Evolutionary conservation across 2,888 invertebrate species (phyloP).

Genomic region (Unio pictorum): DNA sequence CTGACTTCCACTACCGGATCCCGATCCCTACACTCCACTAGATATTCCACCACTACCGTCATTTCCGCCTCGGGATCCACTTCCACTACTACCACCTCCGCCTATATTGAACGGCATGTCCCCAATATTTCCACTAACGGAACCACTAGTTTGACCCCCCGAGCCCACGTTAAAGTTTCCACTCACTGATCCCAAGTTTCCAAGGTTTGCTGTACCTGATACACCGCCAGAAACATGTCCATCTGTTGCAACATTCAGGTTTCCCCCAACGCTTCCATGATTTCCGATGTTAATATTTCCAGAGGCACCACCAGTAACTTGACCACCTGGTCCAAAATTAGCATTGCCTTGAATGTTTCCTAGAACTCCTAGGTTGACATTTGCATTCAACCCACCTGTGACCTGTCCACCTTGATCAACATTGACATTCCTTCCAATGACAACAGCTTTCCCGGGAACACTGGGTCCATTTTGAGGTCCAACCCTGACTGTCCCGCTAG

Average conservation of each 20-base stretch:
- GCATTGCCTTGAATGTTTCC: no score
- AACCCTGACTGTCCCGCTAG: slow-evolving; percentile 15
- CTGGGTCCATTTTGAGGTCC: slow-evolving; percentile 25
- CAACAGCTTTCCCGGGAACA: slow-evolving; percentile 14
- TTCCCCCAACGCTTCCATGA: neutral
- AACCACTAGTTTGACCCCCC: slow-evolving; percentile 4
- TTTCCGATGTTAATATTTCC: neutral
- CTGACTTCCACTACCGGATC: slow-evolving; percentile 1
- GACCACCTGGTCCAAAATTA: no score
- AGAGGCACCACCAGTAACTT: slow-evolving; percentile 6
- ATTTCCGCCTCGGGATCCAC: slow-evolving; percentile 4
- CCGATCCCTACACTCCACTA: neutral
- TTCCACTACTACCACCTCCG: neutral
- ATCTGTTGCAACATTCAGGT: neutral
- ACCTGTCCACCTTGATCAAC: slow-evolving; percentile 18
- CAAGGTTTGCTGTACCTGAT: slow-evolving; percentile 1
- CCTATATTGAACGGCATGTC: neutral
- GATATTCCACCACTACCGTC: neutral
- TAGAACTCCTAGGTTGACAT: slow-evolving; percentile 5
- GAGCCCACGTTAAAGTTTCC: neutral
- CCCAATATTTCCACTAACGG: slow-evolving; percentile 2
- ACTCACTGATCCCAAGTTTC: neutral
- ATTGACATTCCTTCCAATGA: slow-evolving; percentile 16
- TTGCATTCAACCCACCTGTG: slow-evolving; percentile 14
- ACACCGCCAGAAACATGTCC: slow-evolving; percentile 13